A percentile compares a stretch with the other conserved stretches of the same genome.
Evolutionary conservation across 2,888 invertebrate genomes (phyloP).

Genomic region (Agonum fuliginosum): DNA sequence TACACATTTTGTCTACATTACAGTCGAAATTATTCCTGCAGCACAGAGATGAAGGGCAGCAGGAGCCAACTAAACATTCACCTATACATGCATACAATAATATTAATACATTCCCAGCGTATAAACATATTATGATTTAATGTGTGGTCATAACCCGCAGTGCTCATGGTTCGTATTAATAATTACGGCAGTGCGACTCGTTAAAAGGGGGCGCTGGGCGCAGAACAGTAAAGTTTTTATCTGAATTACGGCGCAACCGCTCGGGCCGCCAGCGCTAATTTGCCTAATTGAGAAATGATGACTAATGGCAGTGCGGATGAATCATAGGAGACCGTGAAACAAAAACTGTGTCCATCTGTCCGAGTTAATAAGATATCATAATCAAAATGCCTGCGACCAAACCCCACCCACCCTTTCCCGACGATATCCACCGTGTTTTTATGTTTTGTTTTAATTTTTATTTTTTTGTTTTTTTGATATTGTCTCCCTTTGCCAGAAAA

Average conservation of each 20-base stretch:
- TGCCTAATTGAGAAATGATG: constrained; percentile 73
- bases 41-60: neutral
- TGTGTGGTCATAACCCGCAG: constrained; percentile 63
- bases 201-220: constrained; percentile 67
- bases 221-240: constrained; percentile 68
- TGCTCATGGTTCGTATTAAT: constrained; percentile 67
- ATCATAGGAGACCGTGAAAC: constrained; percentile 71
- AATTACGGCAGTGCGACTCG: constrained; percentile 68
- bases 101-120: constrained; percentile 62
- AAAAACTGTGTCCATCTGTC: constrained; percentile 69
- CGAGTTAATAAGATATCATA: constrained; percentile 66
- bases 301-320: constrained; percentile 72
- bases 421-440: constrained; percentile 34
- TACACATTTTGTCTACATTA: constrained; percentile 42
- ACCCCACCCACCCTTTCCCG: neutral
- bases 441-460: constrained; percentile 43
- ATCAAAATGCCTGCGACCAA: constrained; percentile 47
- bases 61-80: neutral
- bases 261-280: constrained; percentile 67
- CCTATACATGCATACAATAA: constrained; percentile 44
- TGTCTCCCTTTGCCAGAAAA: constrained; percentile 37
- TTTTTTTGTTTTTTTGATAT: constrained; percentile 45
- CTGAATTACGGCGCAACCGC: constrained; percentile 61
- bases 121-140: constrained; percentile 71
- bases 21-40: neutral